A percentile compares a stretch with the other conserved stretches of the same genome.
phyloP scores from a whole-genome alignment of 2,888 invertebrate genomes.

The Athalia cordata region DNA sequence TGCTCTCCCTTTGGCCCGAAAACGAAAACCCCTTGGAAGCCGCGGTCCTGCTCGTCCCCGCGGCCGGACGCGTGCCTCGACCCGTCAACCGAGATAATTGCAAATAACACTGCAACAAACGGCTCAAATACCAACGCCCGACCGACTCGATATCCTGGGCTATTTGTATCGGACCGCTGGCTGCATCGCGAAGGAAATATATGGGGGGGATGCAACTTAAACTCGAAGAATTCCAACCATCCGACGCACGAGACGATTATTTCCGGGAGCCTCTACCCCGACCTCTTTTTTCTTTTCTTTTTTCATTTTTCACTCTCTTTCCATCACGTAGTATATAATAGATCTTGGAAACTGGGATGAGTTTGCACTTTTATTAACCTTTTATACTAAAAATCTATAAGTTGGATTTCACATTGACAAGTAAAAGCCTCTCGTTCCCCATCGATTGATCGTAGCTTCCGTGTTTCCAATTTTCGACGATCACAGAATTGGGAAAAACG shows the following conservation, averaged over 20 bases:
- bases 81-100: constrained; percentile 71
- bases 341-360: too few species aligned
- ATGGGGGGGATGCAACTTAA: constrained; percentile 31
- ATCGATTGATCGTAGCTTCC: not conserved
- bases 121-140: constrained; percentile 60
- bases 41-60: constrained; percentile 47
- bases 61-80: constrained; percentile 68
- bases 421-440: not conserved
- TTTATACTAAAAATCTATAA: too few species aligned
- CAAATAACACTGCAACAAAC: constrained; percentile 72
- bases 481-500: not conserved
- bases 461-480: not conserved
- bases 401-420: constrained; percentile 16
- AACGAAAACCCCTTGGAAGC: constrained; percentile 48
- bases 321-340: not conserved
- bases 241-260: constrained; percentile 27
- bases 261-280: not conserved
- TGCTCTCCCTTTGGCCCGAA: constrained; percentile 28
- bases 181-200: constrained; percentile 3
- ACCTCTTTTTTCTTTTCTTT: not conserved
- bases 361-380: too few species aligned
- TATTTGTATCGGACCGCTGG: constrained; percentile 38
- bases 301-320: not conserved
- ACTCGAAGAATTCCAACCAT: constrained; percentile 30
- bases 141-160: constrained; percentile 55